A percentile compares a stretch with the other conserved stretches of the same genome.
These are phyloP conservation scores for Drosophila rubida DNA, from an alignment of 2,888 invertebrate species.

Conservation along the genomic window DNA sequence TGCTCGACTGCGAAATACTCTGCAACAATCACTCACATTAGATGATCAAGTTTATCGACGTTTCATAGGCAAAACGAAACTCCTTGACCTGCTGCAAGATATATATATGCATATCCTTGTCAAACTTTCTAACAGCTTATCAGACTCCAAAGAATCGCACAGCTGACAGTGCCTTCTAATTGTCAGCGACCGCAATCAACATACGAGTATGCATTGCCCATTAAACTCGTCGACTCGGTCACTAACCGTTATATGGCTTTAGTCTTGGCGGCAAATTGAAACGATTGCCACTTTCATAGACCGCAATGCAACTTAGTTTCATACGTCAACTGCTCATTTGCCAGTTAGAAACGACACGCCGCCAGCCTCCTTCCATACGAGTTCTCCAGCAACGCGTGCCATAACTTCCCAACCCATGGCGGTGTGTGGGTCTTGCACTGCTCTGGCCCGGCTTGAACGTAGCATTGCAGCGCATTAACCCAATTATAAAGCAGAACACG, in stretches of 20 bases:
- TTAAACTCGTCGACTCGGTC: slow-evolving; percentile 34
- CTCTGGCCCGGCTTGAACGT: slow-evolving; percentile 17
- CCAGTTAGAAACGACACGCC: slow-evolving; percentile 44
- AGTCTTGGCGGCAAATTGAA: slow-evolving; percentile 48
- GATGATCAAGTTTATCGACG: too few species aligned
- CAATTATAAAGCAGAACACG: slow-evolving; percentile 63
- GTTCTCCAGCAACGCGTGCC: slow-evolving; percentile 60
- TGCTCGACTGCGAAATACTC: neutral
- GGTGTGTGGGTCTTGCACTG: slow-evolving; percentile 26
- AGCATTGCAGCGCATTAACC: slow-evolving; percentile 27
- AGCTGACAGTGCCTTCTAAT: too few species aligned
- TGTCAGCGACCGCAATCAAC: neutral
- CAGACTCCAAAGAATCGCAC: neutral
- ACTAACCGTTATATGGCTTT: slow-evolving; percentile 52
- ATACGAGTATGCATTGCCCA: slow-evolving; percentile 18
- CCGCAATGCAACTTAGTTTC: slow-evolving; percentile 17
- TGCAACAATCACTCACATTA: neutral
- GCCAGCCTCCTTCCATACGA: slow-evolving; percentile 27
- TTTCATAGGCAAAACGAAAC: too few species aligned
- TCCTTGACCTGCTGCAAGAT: neutral
- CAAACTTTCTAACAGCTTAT: too few species aligned
- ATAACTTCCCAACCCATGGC: slow-evolving; percentile 19
- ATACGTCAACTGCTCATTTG: slow-evolving; percentile 26
- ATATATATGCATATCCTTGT: too few species aligned
- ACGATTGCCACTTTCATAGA: slow-evolving; percentile 36